Conservation (phyloP, 2,888 invertebrate species). For the Chydorus sphaericus region DNA sequence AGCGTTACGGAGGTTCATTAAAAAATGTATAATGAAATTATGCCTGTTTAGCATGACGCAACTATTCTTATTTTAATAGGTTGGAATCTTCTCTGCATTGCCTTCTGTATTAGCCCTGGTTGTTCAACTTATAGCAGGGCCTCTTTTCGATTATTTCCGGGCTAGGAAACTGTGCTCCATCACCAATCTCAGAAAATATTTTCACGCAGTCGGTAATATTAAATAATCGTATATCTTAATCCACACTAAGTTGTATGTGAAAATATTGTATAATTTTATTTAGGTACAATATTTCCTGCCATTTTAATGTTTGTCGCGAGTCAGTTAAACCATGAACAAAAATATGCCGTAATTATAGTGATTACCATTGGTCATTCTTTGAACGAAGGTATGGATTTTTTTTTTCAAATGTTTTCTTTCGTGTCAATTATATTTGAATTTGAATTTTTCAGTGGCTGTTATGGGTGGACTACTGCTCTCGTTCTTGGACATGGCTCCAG, state of each 20-base stretch:
- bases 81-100: constrained; percentile 26
- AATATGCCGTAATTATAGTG: not conserved
- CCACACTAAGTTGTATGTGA: not conserved
- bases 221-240: too few species aligned
- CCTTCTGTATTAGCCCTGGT: constrained; percentile 25
- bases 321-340: not conserved
- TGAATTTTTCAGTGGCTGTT: too few species aligned
- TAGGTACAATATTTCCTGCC: not conserved
- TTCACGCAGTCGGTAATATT: constrained; percentile 26
- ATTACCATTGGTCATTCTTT: not conserved
- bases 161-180: constrained; percentile 21
- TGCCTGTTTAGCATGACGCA: not conserved
- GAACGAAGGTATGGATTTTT: too few species aligned
- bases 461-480: constrained; percentile 32
- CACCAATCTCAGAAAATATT: constrained; percentile 25
- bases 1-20: constrained; percentile 28
- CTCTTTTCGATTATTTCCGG: constrained; percentile 23
- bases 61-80: constrained; percentile 19
- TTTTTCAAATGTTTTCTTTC: too few species aligned
- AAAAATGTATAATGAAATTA: constrained; percentile 15
- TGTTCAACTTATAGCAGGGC: constrained; percentile 23
- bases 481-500: constrained; percentile 33
- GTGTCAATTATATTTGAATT: not conserved
- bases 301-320: not conserved
- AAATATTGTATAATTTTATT: not conserved